These are phyloP conservation scores for Brenthis ino DNA, from an alignment of 2,888 invertebrate species.

Conservation along the genomic window DNA sequence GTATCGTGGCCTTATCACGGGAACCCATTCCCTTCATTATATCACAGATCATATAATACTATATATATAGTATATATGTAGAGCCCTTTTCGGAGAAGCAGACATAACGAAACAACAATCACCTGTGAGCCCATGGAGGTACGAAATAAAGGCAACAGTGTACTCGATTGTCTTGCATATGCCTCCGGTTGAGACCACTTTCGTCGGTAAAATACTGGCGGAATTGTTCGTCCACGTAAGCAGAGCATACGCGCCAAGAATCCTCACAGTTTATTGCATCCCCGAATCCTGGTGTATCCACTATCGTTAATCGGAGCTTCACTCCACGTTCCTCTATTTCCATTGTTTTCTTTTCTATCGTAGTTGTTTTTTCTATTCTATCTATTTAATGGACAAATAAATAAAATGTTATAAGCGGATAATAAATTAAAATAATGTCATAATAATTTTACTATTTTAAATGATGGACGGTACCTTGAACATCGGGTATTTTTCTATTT, in stretches of 20 bases:
- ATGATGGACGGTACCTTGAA: slow-evolving; percentile 79
- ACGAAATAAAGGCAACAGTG: slow-evolving; percentile 98
- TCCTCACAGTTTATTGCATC: slow-evolving; percentile 97
- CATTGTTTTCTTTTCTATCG: slow-evolving; percentile 91
- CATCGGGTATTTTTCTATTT: slow-evolving; percentile 88
- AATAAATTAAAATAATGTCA: not conserved
- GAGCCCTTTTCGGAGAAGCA: too few relatives aligned
- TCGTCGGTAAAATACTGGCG: slow-evolving; percentile 93
- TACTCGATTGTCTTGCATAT: slow-evolving; percentile 97
- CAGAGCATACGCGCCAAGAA: slow-evolving; percentile 95
- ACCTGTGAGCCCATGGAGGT: slow-evolving; percentile 98
- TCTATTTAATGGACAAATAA: slow-evolving; percentile 58
- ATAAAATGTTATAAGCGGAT: not conserved
- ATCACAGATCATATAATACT: too few relatives aligned
- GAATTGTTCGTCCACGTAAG: slow-evolving; percentile 96
- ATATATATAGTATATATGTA: too few relatives aligned
- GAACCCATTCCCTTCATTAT: too few relatives aligned
- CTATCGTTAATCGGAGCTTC: slow-evolving; percentile 93
- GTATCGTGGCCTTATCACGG: too few relatives aligned
- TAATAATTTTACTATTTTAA: not conserved
- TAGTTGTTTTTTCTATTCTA: slow-evolving; percentile 86
- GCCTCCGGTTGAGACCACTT: slow-evolving; percentile 96
- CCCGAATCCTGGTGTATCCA: slow-evolving; percentile 98
- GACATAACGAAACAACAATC: not conserved
- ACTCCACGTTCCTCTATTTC: slow-evolving; percentile 98